Evolutionary conservation across 2,113 vertebrate genomes (phyloP).

Genomic region (Astur gentilis): DNA sequence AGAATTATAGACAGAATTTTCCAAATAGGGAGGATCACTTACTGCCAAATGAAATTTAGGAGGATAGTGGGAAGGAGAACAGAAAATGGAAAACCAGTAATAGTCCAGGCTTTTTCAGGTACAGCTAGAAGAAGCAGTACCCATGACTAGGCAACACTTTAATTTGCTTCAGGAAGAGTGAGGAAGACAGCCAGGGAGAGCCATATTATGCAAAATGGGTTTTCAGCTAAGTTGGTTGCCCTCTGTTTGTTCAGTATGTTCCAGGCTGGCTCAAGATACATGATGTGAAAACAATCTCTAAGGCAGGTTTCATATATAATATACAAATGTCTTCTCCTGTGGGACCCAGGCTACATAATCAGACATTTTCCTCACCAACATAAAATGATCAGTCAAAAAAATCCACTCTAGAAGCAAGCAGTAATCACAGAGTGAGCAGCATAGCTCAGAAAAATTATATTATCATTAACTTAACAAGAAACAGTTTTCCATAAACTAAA

Average conservation of each 20-base stretch:
- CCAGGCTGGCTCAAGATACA: background rate
- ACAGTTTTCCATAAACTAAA: background rate
- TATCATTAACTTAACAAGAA: background rate
- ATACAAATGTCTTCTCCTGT: background rate
- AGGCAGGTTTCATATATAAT: background rate
- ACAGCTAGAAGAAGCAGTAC: background rate
- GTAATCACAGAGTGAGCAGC: background rate
- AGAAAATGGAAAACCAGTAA: background rate
- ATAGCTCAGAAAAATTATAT: background rate
- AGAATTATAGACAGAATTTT: background rate
- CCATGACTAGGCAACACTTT: background rate
- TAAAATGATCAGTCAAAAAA: background rate
- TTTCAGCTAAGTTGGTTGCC: background rate
- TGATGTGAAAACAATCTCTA: background rate
- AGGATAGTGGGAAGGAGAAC: background rate
- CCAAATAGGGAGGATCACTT: background rate
- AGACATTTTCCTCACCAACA: background rate
- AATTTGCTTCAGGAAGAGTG: background rate
- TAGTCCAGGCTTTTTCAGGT: background rate
- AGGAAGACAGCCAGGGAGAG: background rate
- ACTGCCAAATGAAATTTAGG: background rate
- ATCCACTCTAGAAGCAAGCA: background rate
- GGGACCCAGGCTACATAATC: background rate
- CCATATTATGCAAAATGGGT: background rate
- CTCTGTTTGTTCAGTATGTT: background rate